Evolutionary conservation across 2,797 vertebrate genomes (phyloP).

Genomic region (Gouania willdenowi): DNA sequence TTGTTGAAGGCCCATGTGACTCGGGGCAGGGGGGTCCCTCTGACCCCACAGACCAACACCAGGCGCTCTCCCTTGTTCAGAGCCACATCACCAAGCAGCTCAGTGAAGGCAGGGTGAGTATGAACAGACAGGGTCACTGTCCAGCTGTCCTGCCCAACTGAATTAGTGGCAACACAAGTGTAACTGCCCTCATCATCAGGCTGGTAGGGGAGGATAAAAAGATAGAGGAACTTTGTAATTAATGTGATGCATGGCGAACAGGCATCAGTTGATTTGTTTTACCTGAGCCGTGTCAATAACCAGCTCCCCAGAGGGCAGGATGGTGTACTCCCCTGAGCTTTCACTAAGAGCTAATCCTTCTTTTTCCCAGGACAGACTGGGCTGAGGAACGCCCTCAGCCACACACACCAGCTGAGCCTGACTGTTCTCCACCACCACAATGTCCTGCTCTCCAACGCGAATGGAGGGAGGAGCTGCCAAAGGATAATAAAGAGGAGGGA

Average conservation of each 20-base stretch:
- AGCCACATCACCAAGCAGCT: constrained; percentile 83
- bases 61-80: constrained; percentile 91
- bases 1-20: constrained; percentile 96
- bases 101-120: constrained; percentile 84
- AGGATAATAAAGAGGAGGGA: neutral
- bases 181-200: constrained; percentile 85
- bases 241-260: neutral
- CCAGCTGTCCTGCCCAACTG: constrained; percentile 82
- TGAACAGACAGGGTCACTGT: constrained; percentile 77
- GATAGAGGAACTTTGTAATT: neutral
- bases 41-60: constrained; percentile 80
- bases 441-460: constrained; percentile 61
- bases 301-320: constrained; percentile 84
- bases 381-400: constrained; percentile 85
- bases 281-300: constrained; percentile 84
- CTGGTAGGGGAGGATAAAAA: constrained; percentile 54
- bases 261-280: neutral
- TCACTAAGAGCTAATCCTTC: constrained; percentile 70
- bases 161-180: constrained; percentile 85
- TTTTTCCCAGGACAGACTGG: constrained; percentile 84
- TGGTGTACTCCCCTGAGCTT: constrained; percentile 72
- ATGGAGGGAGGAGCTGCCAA: constrained; percentile 88
- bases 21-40: constrained; percentile 82
- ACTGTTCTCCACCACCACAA: constrained; percentile 75
- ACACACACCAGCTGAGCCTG: constrained; percentile 79